These are phyloP conservation scores for Chymomyza amoena DNA, from an alignment of 2,888 invertebrate species.

Conservation along the genomic window DNA sequence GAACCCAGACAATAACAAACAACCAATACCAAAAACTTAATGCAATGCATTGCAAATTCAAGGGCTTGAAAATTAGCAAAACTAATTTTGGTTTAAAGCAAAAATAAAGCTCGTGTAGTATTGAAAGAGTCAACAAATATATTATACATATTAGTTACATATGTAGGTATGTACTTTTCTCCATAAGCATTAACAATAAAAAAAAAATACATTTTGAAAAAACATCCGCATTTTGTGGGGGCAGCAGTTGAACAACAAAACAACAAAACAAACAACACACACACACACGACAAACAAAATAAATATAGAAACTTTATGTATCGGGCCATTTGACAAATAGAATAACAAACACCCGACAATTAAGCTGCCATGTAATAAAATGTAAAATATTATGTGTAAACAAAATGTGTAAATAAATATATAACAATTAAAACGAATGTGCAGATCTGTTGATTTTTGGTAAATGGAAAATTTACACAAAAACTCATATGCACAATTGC, in stretches of 20 bases:
- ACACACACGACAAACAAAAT: conserved; percentile 15
- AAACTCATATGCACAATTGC: conserved; percentile 53
- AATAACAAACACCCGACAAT: conserved; percentile 17
- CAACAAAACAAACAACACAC: background rate
- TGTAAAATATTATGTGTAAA: conserved; percentile 23
- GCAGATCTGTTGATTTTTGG: conserved; percentile 17
- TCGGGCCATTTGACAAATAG: conserved; percentile 16
- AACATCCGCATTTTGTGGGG: conserved; percentile 59
- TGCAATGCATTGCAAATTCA: conserved; percentile 33
- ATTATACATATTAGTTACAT: conserved; percentile 40
- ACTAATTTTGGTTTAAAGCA: conserved; percentile 35
- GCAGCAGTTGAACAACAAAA: conserved; percentile 30
- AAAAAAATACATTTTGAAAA: conserved; percentile 33
- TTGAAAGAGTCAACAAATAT: background rate
- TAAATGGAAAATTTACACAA: background rate
- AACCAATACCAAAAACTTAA: background rate
- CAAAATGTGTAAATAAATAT: conserved; percentile 1
- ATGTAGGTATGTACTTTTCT: conserved; percentile 23
- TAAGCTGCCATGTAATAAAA: conserved; percentile 17
- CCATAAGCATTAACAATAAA: background rate
- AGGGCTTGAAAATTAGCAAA: conserved; percentile 59
- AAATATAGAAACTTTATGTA: conserved; percentile 30
- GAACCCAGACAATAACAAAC: conserved; percentile 2
- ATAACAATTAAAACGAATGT: conserved; percentile 17
- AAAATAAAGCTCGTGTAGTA: background rate